Evolutionary conservation across 2,888 invertebrate genomes (phyloP).

Genomic region (Anthoptus insignis): DNA sequence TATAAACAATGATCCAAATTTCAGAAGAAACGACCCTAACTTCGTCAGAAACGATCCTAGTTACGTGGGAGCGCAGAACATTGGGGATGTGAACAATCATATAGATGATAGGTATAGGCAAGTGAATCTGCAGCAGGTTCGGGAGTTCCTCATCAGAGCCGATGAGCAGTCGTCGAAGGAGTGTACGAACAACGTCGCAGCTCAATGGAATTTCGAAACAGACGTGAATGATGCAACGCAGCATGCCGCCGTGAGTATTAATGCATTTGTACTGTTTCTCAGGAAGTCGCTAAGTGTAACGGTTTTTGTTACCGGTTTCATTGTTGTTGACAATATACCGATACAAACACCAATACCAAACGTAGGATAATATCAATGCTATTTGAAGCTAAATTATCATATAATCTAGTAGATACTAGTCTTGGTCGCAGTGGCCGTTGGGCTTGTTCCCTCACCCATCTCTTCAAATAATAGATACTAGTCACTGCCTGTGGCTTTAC

Average conservation of each 20-base stretch:
- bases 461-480: too few species aligned
- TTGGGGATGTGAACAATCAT: constrained; percentile 69
- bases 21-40: constrained; percentile 82
- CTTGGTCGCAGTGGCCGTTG: too few species aligned
- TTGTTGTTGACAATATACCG: constrained; percentile 17
- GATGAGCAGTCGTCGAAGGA: constrained; percentile 93
- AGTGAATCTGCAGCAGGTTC: constrained; percentile 78
- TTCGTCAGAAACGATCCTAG: constrained; percentile 80
- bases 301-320: constrained; percentile 22
- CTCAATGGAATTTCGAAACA: constrained; percentile 96
- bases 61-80: constrained; percentile 74
- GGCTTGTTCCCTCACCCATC: too few species aligned
- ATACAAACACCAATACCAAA: neutral
- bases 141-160: constrained; percentile 89
- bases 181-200: constrained; percentile 95
- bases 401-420: too few species aligned
- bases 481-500: too few species aligned
- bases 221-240: constrained; percentile 95
- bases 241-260: constrained; percentile 92
- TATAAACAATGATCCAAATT: constrained; percentile 78
- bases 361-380: neutral
- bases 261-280: constrained; percentile 43
- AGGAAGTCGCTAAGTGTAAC: constrained; percentile 38
- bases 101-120: constrained; percentile 78
- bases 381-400: neutral